These are phyloP conservation scores for Parnassius mnemosyne DNA, from an alignment of 2,888 invertebrate species.

Conservation along the genomic window DNA sequence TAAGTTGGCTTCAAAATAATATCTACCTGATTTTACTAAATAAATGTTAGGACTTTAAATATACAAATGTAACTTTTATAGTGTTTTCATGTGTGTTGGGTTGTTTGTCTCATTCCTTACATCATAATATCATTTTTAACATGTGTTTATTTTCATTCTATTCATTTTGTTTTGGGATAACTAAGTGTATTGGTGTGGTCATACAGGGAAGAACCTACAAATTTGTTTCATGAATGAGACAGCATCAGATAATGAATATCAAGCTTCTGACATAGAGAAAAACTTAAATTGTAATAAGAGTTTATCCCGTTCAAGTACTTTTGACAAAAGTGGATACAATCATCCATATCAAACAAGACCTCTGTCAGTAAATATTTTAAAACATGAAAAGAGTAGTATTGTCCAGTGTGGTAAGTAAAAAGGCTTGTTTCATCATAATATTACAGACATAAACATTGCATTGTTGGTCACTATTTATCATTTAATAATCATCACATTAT, in stretches of 20 bases:
- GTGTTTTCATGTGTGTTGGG: no score
- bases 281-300: constrained; percentile 61
- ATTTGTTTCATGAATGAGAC: constrained; percentile 98
- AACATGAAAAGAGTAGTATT: constrained; percentile 68
- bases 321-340: constrained; percentile 69
- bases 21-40: no score
- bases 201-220: constrained; percentile 93
- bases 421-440: neutral
- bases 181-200: constrained; percentile 42
- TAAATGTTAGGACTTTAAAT: no score
- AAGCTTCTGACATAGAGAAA: constrained; percentile 86
- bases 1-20: no score
- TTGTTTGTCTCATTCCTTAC: neutral
- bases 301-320: constrained; percentile 65
- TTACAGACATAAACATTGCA: no score
- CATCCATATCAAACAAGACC: constrained; percentile 76
- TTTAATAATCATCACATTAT: no score
- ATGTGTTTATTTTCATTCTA: neutral
- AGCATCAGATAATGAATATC: constrained; percentile 90
- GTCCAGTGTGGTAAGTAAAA: constrained; percentile 65
- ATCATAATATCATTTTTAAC: neutral
- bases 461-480: no score
- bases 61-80: no score
- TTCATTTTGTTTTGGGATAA: constrained; percentile 30
- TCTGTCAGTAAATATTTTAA: constrained; percentile 70